phyloP scores from a whole-genome alignment of 1,140 invertebrate genomes.

The Drosophila erecta region DNA sequence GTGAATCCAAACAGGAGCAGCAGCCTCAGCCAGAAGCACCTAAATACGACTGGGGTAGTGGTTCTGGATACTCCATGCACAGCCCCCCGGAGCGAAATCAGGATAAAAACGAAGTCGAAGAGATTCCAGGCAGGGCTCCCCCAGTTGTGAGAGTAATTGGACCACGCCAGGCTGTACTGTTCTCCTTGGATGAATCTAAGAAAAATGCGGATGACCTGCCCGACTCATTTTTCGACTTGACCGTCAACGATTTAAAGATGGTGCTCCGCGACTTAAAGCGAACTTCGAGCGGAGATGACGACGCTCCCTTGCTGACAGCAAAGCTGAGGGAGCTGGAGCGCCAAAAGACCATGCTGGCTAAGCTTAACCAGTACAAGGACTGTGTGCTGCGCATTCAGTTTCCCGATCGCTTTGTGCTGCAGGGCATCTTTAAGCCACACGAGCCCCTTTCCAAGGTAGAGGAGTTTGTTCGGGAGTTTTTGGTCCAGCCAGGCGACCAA shows the following conservation, averaged over 20 bases:
- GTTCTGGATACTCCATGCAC: constrained; percentile 63
- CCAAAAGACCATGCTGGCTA: constrained; percentile 86
- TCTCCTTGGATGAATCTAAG: constrained; percentile 87
- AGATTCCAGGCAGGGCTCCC: constrained; percentile 36
- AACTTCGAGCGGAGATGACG: constrained; percentile 87
- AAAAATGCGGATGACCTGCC: constrained; percentile 88
- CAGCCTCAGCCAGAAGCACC: constrained; percentile 34
- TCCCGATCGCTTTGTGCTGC: constrained; percentile 91
- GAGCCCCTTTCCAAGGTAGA: constrained; percentile 89
- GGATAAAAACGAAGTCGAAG: constrained; percentile 27
- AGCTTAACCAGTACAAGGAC: constrained; percentile 89
- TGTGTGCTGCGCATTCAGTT: constrained; percentile 92
- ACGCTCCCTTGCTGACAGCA: constrained; percentile 89
- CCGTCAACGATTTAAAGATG: constrained; percentile 90
- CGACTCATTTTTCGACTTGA: constrained; percentile 94
- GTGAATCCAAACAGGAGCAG: constrained; percentile 12
- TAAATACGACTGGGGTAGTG: constrained; percentile 76
- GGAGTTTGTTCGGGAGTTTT: constrained; percentile 89
- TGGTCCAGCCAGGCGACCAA: constrained; percentile 86
- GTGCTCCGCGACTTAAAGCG: constrained; percentile 90
- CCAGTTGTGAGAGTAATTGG: constrained; percentile 85
- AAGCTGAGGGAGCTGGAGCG: constrained; percentile 87
- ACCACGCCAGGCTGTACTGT: constrained; percentile 89
- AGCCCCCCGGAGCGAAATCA: constrained; percentile 5
- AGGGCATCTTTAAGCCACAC: constrained; percentile 90